Percentiles rank a stretch among this genome's conserved stretches.
Evolutionary conservation across 2,888 invertebrate genomes (phyloP).

Genomic region (Heliconius sara): DNA sequence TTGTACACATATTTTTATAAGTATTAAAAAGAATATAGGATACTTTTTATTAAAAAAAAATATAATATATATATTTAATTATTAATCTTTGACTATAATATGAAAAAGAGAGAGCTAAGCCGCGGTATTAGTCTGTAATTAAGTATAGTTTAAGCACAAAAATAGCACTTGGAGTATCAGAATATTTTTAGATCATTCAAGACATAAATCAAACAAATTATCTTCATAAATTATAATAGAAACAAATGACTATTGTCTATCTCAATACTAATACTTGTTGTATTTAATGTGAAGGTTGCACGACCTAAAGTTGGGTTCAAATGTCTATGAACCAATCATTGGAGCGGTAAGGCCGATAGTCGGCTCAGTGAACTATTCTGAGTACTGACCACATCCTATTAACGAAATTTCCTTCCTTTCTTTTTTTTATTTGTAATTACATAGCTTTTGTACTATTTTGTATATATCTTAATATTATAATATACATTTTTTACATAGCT

Average conservation of each 20-base stretch:
- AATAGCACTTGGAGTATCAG: too few species aligned
- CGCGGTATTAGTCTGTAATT: too few species aligned
- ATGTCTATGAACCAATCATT: slow-evolving; percentile 50
- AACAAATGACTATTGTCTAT: not conserved
- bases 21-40: too few species aligned
- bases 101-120: too few species aligned
- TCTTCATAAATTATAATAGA: too few species aligned
- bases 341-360: slow-evolving; percentile 60
- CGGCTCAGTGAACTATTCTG: slow-evolving; percentile 41
- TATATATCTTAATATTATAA: not conserved
- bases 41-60: too few species aligned
- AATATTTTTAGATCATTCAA: too few species aligned
- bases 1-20: too few species aligned
- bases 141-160: too few species aligned
- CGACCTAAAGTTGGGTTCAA: slow-evolving; percentile 31
- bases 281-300: slow-evolving; percentile 35
- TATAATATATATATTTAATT: too few species aligned
- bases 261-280: slow-evolving; percentile 12
- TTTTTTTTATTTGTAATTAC: not conserved
- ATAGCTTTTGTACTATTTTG: not conserved
- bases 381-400: slow-evolving; percentile 9
- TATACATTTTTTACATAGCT: not conserved
- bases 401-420: not conserved
- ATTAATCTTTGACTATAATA: too few species aligned
- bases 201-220: too few species aligned